phyloP scores from a whole-genome alignment of 2,888 invertebrate genomes.

The Agonopterix heracliana region DNA sequence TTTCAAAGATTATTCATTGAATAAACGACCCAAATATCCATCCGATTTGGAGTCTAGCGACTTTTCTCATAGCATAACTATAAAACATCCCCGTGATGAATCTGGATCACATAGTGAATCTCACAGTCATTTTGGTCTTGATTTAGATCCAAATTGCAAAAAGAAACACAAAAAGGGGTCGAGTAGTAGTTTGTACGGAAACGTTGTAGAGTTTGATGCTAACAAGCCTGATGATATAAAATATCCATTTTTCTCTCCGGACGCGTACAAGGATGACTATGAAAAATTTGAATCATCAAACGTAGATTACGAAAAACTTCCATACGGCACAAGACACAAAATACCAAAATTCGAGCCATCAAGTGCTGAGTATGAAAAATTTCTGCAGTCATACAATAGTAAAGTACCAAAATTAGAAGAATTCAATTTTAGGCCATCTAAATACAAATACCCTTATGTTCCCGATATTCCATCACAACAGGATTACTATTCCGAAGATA shows the following conservation, averaged over 20 bases:
- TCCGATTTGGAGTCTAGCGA: conserved; percentile 55
- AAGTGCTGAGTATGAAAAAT: conserved; percentile 16
- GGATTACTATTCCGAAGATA: conserved; percentile 46
- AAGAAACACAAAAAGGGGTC: conserved; percentile 45
- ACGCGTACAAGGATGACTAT: conserved; percentile 40
- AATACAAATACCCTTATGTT: conserved; percentile 36
- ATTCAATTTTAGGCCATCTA: conserved; percentile 12
- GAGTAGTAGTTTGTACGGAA: conserved; percentile 35
- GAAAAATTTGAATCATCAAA: conserved; percentile 52
- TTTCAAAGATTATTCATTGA: conserved; percentile 40
- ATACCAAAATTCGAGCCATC: conserved; percentile 46
- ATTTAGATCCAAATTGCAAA: conserved; percentile 58
- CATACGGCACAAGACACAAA: conserved; percentile 41
- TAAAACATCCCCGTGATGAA: conserved; percentile 56
- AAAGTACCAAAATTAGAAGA: conserved; percentile 40
- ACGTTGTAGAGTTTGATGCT: conserved; percentile 39
- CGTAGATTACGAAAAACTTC: conserved; percentile 46
- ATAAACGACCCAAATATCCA: conserved; percentile 47
- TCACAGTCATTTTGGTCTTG: conserved; percentile 53
- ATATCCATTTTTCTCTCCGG: conserved; percentile 37
- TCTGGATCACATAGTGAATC: conserved; percentile 37
- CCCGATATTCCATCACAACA: conserved; percentile 50
- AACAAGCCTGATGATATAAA: conserved; percentile 31
- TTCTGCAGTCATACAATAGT: conserved; percentile 18
- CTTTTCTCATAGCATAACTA: conserved; percentile 56